Conservation (phyloP, 2,797 vertebrate species). For the Anolis apletophallus region DNA sequence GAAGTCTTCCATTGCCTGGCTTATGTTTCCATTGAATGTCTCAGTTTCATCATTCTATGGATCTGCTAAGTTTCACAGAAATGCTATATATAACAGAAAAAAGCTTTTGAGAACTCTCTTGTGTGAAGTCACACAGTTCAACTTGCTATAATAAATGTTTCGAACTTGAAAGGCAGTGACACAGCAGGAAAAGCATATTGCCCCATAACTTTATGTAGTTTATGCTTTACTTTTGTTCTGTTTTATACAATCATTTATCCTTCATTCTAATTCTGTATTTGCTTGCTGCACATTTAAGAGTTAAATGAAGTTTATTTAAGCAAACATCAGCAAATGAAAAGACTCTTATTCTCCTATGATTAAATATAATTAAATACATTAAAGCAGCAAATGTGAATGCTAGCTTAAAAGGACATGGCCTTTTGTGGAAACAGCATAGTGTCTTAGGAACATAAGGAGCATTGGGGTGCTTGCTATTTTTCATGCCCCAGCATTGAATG, state of each 20-base stretch:
- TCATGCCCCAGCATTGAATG: too few relatives aligned
- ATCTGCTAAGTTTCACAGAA: constrained; percentile 69
- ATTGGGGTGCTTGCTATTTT: too few relatives aligned
- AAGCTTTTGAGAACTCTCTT: constrained; percentile 56
- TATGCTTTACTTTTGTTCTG: not conserved
- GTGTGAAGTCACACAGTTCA: constrained; percentile 53
- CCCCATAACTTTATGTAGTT: not conserved
- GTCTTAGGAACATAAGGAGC: too few relatives aligned
- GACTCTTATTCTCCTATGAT: not conserved
- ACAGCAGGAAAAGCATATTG: constrained; percentile 12
- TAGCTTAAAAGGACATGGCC: not conserved
- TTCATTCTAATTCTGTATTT: not conserved
- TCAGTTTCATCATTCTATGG: constrained; percentile 46
- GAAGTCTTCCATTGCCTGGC: constrained; percentile 63
- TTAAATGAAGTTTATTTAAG: not conserved
- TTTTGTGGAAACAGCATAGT: too few relatives aligned
- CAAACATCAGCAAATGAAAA: not conserved
- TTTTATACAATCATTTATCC: not conserved
- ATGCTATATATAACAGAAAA: constrained; percentile 66
- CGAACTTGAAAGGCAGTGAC: constrained; percentile 6
- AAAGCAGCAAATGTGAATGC: not conserved
- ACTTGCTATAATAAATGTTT: constrained; percentile 74
- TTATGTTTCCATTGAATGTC: constrained; percentile 58
- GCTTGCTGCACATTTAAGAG: not conserved
- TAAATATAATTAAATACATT: not conserved